phyloP scores from a whole-genome alignment of 2,888 invertebrate species.

The Ennomos erosarius region DNA sequence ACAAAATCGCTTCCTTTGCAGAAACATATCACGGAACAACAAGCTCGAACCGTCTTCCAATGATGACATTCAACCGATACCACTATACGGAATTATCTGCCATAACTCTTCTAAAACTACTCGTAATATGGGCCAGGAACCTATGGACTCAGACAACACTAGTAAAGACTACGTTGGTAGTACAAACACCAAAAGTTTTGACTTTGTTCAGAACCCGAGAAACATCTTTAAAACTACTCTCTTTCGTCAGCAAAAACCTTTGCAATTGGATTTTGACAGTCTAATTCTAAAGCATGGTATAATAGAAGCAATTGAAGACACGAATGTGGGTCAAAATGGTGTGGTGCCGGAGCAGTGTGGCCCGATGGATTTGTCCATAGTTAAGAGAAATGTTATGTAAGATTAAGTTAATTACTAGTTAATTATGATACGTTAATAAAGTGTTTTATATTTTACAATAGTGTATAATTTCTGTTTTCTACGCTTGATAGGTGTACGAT shows the following conservation, averaged over 20 bases:
- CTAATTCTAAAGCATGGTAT: too few species aligned
- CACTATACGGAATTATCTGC: slow-evolving; percentile 64
- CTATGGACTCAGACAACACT: slow-evolving; percentile 8
- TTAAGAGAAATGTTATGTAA: slow-evolving; percentile 11
- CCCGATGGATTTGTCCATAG: slow-evolving; percentile 16
- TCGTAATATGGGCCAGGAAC: slow-evolving; percentile 12
- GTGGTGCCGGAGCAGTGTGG: neutral
- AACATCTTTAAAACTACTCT: too few species aligned
- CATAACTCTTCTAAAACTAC: slow-evolving; percentile 45
- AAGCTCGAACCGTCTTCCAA: slow-evolving; percentile 8
- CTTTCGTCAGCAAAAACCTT: slow-evolving; percentile 5
- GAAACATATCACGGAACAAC: slow-evolving; percentile 18
- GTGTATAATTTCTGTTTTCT: too few species aligned
- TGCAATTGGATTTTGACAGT: slow-evolving; percentile 7
- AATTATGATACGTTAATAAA: neutral
- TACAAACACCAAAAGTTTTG: too few species aligned
- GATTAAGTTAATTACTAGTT: neutral
- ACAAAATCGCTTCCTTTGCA: slow-evolving; percentile 6
- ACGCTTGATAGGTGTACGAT: too few species aligned
- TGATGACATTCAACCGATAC: slow-evolving; percentile 43
- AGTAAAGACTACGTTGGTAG: too few species aligned
- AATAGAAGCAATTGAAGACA: too few species aligned
- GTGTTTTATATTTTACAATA: too few species aligned
- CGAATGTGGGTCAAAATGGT: neutral
- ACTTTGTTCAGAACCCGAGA: too few species aligned